phyloP scores from a whole-genome alignment of 2,888 invertebrate species.

The Drosophila maculinotata region DNA sequence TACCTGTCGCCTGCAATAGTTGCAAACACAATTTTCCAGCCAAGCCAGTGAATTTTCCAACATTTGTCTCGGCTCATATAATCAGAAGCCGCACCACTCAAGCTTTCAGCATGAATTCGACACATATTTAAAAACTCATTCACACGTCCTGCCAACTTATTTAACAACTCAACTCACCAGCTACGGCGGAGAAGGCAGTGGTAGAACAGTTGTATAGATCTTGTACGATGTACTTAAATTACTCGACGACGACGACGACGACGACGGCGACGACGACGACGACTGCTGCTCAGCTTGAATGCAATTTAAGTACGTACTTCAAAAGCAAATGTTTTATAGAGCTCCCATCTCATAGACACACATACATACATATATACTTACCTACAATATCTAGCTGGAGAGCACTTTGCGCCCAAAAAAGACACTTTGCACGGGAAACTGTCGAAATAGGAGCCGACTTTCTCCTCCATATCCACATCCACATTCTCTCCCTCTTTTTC shows the following conservation, averaged over 20 bases:
- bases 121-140: slow-evolving; percentile 75
- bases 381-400: slow-evolving; percentile 49
- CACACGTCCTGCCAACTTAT: slow-evolving; percentile 75
- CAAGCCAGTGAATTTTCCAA: slow-evolving; percentile 29
- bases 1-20: slow-evolving; percentile 25
- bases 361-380: slow-evolving; percentile 1
- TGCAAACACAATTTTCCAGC: slow-evolving; percentile 14
- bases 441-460: slow-evolving; percentile 48
- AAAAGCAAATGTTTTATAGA: slow-evolving; percentile 76
- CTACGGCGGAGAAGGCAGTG: slow-evolving; percentile 15
- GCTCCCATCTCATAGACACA: slow-evolving; percentile 51
- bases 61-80: slow-evolving; percentile 39
- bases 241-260: slow-evolving; percentile 35
- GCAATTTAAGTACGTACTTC: slow-evolving; percentile 77
- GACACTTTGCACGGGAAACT: slow-evolving; percentile 62
- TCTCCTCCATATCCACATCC: slow-evolving; percentile 3
- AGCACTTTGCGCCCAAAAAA: slow-evolving; percentile 69
- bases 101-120: slow-evolving; percentile 54
- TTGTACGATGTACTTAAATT: slow-evolving; percentile 57
- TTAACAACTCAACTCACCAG: slow-evolving; percentile 62
- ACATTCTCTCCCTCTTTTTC: slow-evolving; percentile 2
- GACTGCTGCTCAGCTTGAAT: slow-evolving; percentile 71
- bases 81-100: slow-evolving; percentile 11
- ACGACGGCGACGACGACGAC: slow-evolving; percentile 32
- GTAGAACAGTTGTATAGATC: slow-evolving; percentile 56